Base-by-base conservation (phyloP, 2,113 vertebrate species). In the Tympanuchus pallidicinctus region DNA sequence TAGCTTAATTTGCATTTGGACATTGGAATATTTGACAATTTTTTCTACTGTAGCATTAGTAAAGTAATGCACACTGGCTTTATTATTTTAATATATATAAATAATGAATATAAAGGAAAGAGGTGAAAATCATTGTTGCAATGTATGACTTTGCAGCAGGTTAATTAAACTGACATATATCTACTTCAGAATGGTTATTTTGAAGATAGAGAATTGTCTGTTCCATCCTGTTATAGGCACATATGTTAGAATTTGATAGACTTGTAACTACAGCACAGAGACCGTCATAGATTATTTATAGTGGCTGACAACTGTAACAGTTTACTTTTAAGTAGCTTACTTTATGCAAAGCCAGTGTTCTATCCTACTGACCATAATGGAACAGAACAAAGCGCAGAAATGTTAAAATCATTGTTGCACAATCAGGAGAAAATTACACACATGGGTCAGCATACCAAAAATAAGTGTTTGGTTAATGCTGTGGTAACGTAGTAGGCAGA, bases 1-100 rank as follows among this genome's bases (percentile, higher is more conserved):
- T 90, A 79, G 42, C 76, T 86, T 86, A 50, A 92, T 95, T 92
- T 93, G 59, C 65, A 69, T 94, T 87, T 93, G 77, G 61, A 64
- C 69, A 92, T 71, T 81, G 77, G 87, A 93, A 78, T 57, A 57
- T 57, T 32, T 32, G 30, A 32, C 16, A 19, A 7, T 11, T 10
- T 57, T 57, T 82, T 28, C 50, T 82, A 10, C 52, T 3, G 1
- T 59, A 34, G 16, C 64, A 8, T 80, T 83, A 84, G 71, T 81
- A 56, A 90, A 57, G 89, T 90, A 90, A 74, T 48, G 56, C 57
- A 57, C 52, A 4, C 61, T 64, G 54, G 17, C 61, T 94, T 93
- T 88, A 79, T 76, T 85, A 93, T 94, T 91, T 90, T 88, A 86
- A 76, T 88, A 80, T 73, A 77, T 81, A 80, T 6, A 52, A 24